Evolutionary conservation across 1,140 invertebrate species (phyloP).

Genomic region (Campodea augens): DNA sequence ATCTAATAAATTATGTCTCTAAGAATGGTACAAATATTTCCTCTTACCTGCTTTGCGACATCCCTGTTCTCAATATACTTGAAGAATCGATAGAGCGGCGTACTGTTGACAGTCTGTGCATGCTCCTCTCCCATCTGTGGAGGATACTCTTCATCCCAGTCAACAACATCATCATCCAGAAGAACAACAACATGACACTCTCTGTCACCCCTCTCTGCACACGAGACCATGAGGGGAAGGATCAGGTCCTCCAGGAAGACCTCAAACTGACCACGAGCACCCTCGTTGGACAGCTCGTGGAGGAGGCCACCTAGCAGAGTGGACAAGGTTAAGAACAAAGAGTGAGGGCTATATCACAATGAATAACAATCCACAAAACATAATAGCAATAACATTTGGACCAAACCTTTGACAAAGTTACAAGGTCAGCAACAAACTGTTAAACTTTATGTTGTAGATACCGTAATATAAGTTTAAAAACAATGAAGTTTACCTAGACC

Average conservation of each 20-base stretch:
- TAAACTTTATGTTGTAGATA: no score
- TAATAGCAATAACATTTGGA: no score
- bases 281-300: constrained; percentile 97
- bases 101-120: constrained; percentile 81
- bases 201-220: constrained; percentile 71
- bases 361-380: no score
- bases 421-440: no score
- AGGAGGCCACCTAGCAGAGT: constrained; percentile 70
- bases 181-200: constrained; percentile 90
- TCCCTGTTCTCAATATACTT: constrained; percentile 99
- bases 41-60: constrained; percentile 95
- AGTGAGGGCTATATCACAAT: no score
- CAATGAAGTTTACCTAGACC: no score
- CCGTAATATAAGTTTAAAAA: no score
- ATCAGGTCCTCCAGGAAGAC: constrained; percentile 88
- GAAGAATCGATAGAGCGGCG: constrained; percentile 91
- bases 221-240: constrained; percentile 87
- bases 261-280: constrained; percentile 90
- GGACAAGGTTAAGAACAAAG: no score
- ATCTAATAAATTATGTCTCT: no score
- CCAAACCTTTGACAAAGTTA: no score
- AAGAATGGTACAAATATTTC: no score
- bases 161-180: constrained; percentile 85
- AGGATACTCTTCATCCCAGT: constrained; percentile 97
- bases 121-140: constrained; percentile 98